A percentile compares a stretch with the other conserved stretches of the same genome.
Evolutionary conservation across 2,888 invertebrate species (phyloP).

Genomic region (Rapana venosa): DNA sequence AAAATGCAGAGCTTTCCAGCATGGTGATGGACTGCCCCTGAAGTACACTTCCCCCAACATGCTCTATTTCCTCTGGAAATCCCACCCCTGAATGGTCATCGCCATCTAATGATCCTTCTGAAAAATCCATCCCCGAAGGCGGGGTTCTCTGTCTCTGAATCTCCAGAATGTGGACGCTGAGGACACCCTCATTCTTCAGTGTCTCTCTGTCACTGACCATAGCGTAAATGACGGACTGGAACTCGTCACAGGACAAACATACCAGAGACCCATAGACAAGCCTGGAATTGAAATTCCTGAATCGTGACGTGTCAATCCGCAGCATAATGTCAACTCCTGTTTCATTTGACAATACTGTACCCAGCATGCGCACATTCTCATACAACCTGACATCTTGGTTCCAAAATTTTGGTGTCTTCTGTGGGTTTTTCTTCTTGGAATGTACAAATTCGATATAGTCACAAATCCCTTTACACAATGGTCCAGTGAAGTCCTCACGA

Average conservation of each 20-base stretch:
- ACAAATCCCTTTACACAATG: conserved; percentile 85
- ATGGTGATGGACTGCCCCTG: conserved; percentile 76
- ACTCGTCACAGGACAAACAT: conserved; percentile 85
- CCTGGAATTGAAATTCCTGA: conserved; percentile 70
- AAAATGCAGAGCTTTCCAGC: conserved; percentile 87
- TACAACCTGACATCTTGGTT: conserved; percentile 55
- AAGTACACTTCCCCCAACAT: not conserved
- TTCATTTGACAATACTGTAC: conserved; percentile 55
- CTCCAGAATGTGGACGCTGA: conserved; percentile 56
- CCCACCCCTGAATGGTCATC: not conserved
- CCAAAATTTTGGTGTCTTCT: not conserved
- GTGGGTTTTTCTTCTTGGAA: not conserved
- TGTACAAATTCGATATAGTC: conserved; percentile 78
- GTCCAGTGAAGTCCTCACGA: conserved; percentile 88
- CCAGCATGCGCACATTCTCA: conserved; percentile 58
- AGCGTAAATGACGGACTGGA: conserved; percentile 85
- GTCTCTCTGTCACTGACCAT: conserved; percentile 78
- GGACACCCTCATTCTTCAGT: conserved; percentile 62
- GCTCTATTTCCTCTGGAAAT: not conserved
- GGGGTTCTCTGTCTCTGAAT: conserved; percentile 54
- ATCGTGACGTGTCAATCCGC: conserved; percentile 39
- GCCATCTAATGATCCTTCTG: conserved; percentile 4
- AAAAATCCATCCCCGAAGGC: not conserved
- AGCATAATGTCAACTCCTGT: conserved; percentile 53
- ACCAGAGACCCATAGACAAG: conserved; percentile 87